Evolutionary conservation across 2,888 invertebrate species (phyloP).

Genomic region (Gerris lacustris): DNA sequence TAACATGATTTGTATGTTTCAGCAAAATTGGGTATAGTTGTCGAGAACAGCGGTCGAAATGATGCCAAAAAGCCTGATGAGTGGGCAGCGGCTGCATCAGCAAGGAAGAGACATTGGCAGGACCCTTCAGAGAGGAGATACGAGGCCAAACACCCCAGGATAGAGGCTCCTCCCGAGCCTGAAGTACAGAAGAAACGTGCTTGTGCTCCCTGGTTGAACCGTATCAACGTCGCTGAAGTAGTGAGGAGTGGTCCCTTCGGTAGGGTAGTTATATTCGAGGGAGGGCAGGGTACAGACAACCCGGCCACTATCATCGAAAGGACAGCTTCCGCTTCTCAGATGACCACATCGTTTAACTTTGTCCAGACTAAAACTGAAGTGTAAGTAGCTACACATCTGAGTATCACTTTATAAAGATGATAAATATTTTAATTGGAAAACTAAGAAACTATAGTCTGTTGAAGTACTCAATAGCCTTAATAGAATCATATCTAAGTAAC

Average conservation of each 20-base stretch:
- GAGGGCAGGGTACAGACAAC: constrained; percentile 32
- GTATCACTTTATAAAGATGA: neutral
- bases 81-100: neutral
- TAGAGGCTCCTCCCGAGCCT: neutral
- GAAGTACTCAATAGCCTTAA: too few species aligned
- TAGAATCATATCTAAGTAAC: too few species aligned
- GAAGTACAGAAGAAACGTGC: neutral
- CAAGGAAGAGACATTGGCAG: constrained; percentile 3
- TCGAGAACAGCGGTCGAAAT: neutral
- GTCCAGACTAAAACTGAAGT: constrained; percentile 1
- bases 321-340: constrained; percentile 31
- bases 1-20: too few species aligned
- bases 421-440: neutral
- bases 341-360: constrained; percentile 16
- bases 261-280: constrained; percentile 34
- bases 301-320: constrained; percentile 33
- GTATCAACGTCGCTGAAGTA: neutral
- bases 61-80: neutral
- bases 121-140: constrained; percentile 1
- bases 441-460: too few species aligned
- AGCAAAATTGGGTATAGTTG: too few species aligned
- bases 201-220: neutral
- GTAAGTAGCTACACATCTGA: constrained; percentile 6
- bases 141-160: neutral
- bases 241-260: constrained; percentile 31